Base-by-base conservation (phyloP, 2,888 invertebrate species). In the Nasonia oneida region DNA sequence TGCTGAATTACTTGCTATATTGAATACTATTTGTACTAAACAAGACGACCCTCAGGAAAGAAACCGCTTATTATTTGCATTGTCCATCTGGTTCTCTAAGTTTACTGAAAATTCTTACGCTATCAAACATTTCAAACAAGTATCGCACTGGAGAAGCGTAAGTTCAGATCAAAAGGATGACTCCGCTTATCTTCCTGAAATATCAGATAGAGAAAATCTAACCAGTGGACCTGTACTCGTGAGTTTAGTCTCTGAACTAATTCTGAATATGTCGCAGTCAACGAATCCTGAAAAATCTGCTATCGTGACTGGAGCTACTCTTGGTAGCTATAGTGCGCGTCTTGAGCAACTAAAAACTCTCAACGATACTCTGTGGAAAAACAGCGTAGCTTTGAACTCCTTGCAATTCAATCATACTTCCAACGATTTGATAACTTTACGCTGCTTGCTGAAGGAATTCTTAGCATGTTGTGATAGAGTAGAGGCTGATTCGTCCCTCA, bases 321-420 rank as follows among this genome's bases (percentile, higher is more conserved):
- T 96, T 75, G 94, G 94, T 64, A 94, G 94, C 74, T 94, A 95
- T 86, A 92, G 92, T 18, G 92, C 94, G 37, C 94, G 95, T 88
- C 94, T 94, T 0, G 89, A 92, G 29, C 95, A 95, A 87, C 91
- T 96, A 61, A 93, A 91, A 57, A 92, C 92, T 5, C 89, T 96
- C 23, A 94, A 94, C 87, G 94, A 94, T 87, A 92, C 95, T 15
- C 88, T 96, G 8, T 96, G 96, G 96, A 95, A 94, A 84, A 96
- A 96, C 90, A 94, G 95, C 76, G 94, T 94, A 0, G 94, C 94
- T 0, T 89, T 96, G 39, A 94, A 95, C 75, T 92, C 94, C 0
- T 89, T 93, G 6, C 92, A 94, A 57, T 93, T 94, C 6, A 91
- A 94, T 86, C 94, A 94, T 90, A 87, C 86, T 73, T 84, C 67